A percentile compares a stretch with the other conserved stretches of the same genome.
phyloP scores from a whole-genome alignment of 1,140 invertebrate species.

The Holotrichia oblita region DNA sequence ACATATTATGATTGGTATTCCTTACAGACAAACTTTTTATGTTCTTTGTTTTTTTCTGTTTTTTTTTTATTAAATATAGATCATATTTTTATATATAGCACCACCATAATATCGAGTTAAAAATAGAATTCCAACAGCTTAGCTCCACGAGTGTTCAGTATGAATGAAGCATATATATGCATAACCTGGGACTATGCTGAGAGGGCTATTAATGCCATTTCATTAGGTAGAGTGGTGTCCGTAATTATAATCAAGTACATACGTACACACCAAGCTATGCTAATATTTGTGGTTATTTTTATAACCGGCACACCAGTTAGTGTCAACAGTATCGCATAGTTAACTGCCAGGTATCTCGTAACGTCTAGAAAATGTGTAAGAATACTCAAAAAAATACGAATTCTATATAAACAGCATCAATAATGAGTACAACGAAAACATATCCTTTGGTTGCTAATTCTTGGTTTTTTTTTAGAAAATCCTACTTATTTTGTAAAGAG shows the following conservation, averaged over 20 bases:
- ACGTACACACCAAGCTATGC: neutral
- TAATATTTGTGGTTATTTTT: conserved; percentile 12
- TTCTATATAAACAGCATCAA: too few relatives aligned
- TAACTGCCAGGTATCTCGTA: neutral
- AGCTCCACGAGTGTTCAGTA: neutral
- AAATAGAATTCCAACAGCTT: too few relatives aligned
- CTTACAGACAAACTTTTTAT: too few relatives aligned
- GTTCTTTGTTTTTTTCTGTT: too few relatives aligned
- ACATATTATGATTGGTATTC: too few relatives aligned
- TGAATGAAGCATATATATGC: conserved; percentile 13
- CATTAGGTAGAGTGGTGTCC: conserved; percentile 5
- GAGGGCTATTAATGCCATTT: conserved; percentile 4
- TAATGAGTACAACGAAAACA: too few relatives aligned
- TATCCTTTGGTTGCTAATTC: too few relatives aligned
- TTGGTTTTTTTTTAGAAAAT: too few relatives aligned
- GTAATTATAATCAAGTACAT: conserved; percentile 11
- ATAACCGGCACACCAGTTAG: neutral
- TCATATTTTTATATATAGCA: too few relatives aligned
- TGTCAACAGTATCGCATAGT: neutral
- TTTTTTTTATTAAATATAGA: too few relatives aligned
- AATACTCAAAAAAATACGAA: neutral
- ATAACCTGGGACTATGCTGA: neutral
- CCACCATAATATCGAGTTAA: too few relatives aligned
- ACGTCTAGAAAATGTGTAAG: neutral
- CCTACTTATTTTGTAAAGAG: too few relatives aligned